Evolutionary conservation across 2,797 vertebrate species (phyloP).

Genomic region (Rhinatrema bivittatum): DNA sequence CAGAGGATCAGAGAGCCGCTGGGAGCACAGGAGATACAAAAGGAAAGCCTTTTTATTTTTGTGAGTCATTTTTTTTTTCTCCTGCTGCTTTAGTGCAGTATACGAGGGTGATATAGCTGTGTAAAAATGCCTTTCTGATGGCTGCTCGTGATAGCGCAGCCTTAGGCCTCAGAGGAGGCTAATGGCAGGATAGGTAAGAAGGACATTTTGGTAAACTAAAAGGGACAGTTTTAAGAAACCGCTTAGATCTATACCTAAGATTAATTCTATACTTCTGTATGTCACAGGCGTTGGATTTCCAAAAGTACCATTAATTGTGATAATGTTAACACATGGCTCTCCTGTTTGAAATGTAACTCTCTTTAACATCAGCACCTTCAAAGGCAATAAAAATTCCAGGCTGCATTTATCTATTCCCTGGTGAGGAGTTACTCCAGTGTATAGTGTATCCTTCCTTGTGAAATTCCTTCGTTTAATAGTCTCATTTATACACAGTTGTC

Average conservation of each 20-base stretch:
- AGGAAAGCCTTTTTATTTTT: constrained; percentile 15
- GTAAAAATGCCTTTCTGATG: too few relatives aligned
- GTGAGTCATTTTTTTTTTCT: too few relatives aligned
- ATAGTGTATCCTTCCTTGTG: constrained; percentile 60
- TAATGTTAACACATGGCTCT: constrained; percentile 46
- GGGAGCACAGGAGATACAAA: constrained; percentile 49
- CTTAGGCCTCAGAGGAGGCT: too few relatives aligned
- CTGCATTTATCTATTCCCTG: constrained; percentile 56
- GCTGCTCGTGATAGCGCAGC: too few relatives aligned
- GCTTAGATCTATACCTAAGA: too few relatives aligned
- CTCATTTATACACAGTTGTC: constrained; percentile 55
- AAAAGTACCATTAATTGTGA: constrained; percentile 59
- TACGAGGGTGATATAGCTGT: too few relatives aligned
- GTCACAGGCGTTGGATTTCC: constrained; percentile 25
- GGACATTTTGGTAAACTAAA: too few relatives aligned
- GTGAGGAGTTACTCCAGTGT: constrained; percentile 50
- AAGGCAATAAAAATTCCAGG: constrained; percentile 63
- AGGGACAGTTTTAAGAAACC: too few relatives aligned
- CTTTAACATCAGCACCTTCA: constrained; percentile 54
- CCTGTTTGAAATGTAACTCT: constrained; percentile 53
- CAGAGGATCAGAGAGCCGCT: constrained; percentile 38
- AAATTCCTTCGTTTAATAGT: constrained; percentile 59
- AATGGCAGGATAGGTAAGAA: too few relatives aligned
- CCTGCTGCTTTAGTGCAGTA: too few relatives aligned
- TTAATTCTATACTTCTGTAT: constrained; percentile 13